Percentiles rank a stretch among this genome's conserved stretches.
These are phyloP conservation scores for Xiphophorus maculatus DNA, from an alignment of 2,113 vertebrate genomes.

Conservation along the genomic window DNA sequence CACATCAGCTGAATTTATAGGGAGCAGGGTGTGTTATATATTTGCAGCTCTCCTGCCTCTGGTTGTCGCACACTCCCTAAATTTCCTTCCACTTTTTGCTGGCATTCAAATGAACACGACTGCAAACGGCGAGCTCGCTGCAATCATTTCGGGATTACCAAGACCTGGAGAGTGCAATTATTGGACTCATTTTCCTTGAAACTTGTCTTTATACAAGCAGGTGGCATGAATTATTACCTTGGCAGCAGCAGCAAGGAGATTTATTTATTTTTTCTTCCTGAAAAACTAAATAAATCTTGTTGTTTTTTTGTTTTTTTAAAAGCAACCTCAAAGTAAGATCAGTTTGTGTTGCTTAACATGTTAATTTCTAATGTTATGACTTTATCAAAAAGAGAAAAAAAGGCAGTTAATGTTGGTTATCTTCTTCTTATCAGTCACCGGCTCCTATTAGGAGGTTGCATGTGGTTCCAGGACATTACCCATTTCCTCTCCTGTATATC, in stretches of 20 bases:
- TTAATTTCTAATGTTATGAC: conserved; percentile 14
- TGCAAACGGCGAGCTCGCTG: conserved; percentile 1
- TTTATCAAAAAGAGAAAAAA: conserved; percentile 10
- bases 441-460: conserved; percentile 73
- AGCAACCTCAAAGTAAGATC: neutral
- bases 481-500: conserved; percentile 79
- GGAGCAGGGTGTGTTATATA: conserved; percentile 45
- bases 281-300: conserved; percentile 1
- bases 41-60: conserved; percentile 58
- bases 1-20: conserved; percentile 69
- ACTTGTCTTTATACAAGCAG: conserved; percentile 7
- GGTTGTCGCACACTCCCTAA: conserved; percentile 57
- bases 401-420: conserved; percentile 60
- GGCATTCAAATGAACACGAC: conserved; percentile 42
- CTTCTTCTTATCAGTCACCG: conserved; percentile 73
- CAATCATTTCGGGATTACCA: conserved; percentile 25
- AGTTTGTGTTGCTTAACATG: neutral
- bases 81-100: conserved; percentile 33
- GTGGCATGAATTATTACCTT: neutral
- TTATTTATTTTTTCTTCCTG: conserved; percentile 4
- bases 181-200: conserved; percentile 25
- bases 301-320: too few species aligned
- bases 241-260: neutral
- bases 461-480: conserved; percentile 78
- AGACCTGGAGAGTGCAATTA: conserved; percentile 18